Base-by-base conservation (phyloP, 2,888 invertebrate species). In the Drosophila pseudotakahashii region DNA sequence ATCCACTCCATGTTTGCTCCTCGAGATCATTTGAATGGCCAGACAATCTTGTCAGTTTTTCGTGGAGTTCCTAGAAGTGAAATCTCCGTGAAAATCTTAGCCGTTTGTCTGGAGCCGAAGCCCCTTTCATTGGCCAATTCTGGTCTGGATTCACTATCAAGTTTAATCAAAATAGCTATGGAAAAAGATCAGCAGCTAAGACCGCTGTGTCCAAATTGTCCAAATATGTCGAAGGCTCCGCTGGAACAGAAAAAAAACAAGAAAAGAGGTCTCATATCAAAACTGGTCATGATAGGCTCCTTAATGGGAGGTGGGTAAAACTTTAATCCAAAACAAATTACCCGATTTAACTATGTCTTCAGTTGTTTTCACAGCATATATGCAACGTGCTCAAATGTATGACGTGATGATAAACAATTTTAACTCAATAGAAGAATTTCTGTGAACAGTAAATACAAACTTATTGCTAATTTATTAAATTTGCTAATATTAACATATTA, bases 281-380 rank as follows among this genome's bases (percentile, higher is more conserved):
- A 1, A 2, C 13, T 41, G 4, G 14, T 68, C 1, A n/a, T 73
- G 9, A 5, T 63, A 2, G 45, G 52, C n/a, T 44, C 34, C 11
- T n/a, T 82, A 3, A 13, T 42, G 7, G 64, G 48, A 7, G 79
- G 79, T 84, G 44, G 70, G 67, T 14, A 9, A 10, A 3, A 13
- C 7, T 41, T 4, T 34, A 34, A 3, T 9, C 7, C 10, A 2
- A 16, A 19, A 32, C 5, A n/a, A n/a, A 37, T 7, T 2, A 1
- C 0, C 13, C 13, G 13, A 14, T n/a, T 7, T 13, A 45, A 0
- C 2, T 9, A 2, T 11, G 3, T 3, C 11, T 23, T 62, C 1
- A 53, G 70, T 32, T 7, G 6, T 41, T 0, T 4, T 64, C 48
- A 1, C 16, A 81, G 82, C 62, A 2, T 71, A 68, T 30, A 2